Conservation (phyloP, 2,797 vertebrate genomes). For the Typhlichthys subterraneus region DNA sequence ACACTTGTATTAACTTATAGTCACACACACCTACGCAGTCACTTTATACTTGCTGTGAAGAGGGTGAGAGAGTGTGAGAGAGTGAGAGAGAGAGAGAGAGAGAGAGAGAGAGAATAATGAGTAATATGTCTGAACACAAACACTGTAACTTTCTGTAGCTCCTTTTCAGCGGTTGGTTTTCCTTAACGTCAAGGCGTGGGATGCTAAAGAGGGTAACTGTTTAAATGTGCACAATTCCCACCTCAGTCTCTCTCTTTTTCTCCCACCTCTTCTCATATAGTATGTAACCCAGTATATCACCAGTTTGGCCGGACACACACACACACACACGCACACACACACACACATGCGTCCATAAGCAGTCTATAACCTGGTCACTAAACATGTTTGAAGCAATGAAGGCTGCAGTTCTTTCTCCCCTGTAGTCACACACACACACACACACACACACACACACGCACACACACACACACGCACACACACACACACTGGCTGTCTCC, state of each 20-base stretch:
- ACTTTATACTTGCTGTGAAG: conserved; percentile 16
- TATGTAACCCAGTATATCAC: conserved; percentile 34
- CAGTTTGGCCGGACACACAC: background rate
- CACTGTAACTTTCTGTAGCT: conserved; percentile 33
- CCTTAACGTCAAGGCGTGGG: conserved; percentile 25
- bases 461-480: conserved; percentile 35
- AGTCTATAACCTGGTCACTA: conserved; percentile 30
- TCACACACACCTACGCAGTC: background rate
- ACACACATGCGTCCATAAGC: conserved; percentile 23
- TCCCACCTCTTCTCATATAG: conserved; percentile 28
- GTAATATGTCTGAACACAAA: conserved; percentile 52
- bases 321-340: conserved; percentile 5
- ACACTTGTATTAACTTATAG: background rate
- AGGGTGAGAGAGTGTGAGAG: background rate
- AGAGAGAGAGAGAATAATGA: conserved; percentile 44
- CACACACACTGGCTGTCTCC: conserved; percentile 49
- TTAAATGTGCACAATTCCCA: conserved; percentile 23
- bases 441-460: conserved; percentile 25
- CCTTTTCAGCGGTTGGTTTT: conserved; percentile 48
- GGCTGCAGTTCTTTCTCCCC: conserved; percentile 24
- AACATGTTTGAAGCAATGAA: conserved; percentile 63
- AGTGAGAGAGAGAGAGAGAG: background rate
- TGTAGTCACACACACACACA: conserved; percentile 10
- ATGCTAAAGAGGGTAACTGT: conserved; percentile 26
- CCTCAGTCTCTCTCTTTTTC: conserved; percentile 22